Base-by-base conservation (phyloP, 2,113 vertebrate species). In the Bambusicola thoracicus region DNA sequence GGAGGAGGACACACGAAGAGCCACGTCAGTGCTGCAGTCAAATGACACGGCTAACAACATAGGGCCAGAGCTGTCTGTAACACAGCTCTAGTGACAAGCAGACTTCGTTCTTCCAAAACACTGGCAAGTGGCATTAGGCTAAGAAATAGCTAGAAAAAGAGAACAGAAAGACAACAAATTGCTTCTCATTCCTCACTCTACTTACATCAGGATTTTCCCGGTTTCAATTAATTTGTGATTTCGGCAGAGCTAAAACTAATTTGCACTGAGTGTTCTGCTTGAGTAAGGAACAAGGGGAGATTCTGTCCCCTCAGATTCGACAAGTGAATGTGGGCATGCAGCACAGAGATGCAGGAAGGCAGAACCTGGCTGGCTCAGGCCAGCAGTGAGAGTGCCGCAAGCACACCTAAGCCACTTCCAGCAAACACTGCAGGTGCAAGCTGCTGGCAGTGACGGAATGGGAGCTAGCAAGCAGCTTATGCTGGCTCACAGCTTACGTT, bases 1-100 rank as follows among this genome's bases (percentile, higher is more conserved):
- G 53, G 87, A 95, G 92, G 82, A 95, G 94, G 90, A 92, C 83
- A 86, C 85, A 88, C 85, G 90, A 93, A 95, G 66, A 92, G 85
- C 87, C 77, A 62, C 85, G 80, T 93, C 87, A 89, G 86, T 5
- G 0, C 65, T 75, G 75, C 68, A 94, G 22, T 40, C 87, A 85
- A 89, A 55, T 59, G 91, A 83, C 85, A 70, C 83, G 81, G 75
- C 84, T 91, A 82, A 41, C 66, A 20, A 20, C 8, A 41, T 34
- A 18, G 70, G 68, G 49, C 67, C 81, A 80, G 76, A 59, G 11
- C 67, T 74, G 30, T 56, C 75, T 59, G 72, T 77, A 80, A 5
- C 14, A 30, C 6, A 85, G 55, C 36, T 69, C 67, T 11, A 75
- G 46, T 32, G 38, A 70, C 29, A 11, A 87, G 51, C 36, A 87